phyloP scores from a whole-genome alignment of 2,888 invertebrate genomes.

The Epirrhoe tristata region DNA sequence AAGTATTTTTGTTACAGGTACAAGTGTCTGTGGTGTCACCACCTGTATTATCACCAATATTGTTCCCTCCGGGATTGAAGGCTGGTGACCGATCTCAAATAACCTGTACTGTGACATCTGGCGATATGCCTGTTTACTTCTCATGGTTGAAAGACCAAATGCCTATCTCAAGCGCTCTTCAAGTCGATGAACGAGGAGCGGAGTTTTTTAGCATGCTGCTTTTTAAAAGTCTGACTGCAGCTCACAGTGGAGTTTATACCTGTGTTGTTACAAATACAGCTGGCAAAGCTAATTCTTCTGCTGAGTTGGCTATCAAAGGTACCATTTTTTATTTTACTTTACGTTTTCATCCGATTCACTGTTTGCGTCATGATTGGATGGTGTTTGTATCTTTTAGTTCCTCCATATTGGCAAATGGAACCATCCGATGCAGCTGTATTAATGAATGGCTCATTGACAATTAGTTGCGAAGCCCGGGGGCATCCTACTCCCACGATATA shows the following conservation, averaged over 20 bases:
- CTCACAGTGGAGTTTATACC: slow-evolving; percentile 89
- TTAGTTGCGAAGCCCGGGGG: slow-evolving; percentile 92
- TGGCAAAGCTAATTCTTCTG: slow-evolving; percentile 89
- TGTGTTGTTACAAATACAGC: slow-evolving; percentile 90
- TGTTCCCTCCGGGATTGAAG: slow-evolving; percentile 92
- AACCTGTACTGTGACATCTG: slow-evolving; percentile 92
- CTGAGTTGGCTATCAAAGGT: slow-evolving; percentile 91
- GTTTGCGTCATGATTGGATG: background rate
- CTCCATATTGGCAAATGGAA: slow-evolving; percentile 91
- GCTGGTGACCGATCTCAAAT: slow-evolving; percentile 92
- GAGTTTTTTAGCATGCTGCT: slow-evolving; percentile 90
- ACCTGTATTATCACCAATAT: slow-evolving; percentile 94
- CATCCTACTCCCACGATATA: slow-evolving; percentile 91
- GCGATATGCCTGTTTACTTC: slow-evolving; percentile 88
- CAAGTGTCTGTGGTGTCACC: slow-evolving; percentile 85
- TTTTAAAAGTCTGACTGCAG: slow-evolving; percentile 89
- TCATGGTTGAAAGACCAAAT: slow-evolving; percentile 88
- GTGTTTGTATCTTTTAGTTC: slow-evolving; percentile 81
- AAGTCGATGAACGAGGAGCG: slow-evolving; percentile 89
- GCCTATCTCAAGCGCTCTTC: slow-evolving; percentile 87
- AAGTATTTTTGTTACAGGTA: slow-evolving; percentile 57
- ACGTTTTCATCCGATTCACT: background rate
- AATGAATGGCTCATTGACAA: slow-evolving; percentile 89
- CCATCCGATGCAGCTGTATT: slow-evolving; percentile 90
- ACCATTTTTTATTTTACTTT: slow-evolving; percentile 40